These are phyloP conservation scores for Pantelozetes paolii DNA, from an alignment of 2,888 invertebrate species.

Conservation along the genomic window DNA sequence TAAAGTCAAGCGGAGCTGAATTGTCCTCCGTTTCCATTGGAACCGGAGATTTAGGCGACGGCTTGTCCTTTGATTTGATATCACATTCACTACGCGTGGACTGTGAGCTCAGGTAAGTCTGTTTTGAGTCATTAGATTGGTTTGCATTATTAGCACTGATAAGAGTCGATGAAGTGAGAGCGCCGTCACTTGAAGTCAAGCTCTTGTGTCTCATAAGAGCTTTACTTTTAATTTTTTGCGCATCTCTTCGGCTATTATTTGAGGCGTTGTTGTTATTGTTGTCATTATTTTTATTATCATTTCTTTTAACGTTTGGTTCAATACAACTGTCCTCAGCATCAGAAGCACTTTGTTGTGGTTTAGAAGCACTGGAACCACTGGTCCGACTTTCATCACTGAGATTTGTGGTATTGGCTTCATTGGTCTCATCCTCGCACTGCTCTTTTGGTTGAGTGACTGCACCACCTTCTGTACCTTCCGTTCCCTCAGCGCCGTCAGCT, in stretches of 20 bases:
- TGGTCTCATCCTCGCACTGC: constrained; percentile 14
- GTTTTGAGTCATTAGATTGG: not conserved
- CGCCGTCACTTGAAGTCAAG: constrained; percentile 28
- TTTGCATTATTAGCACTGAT: not conserved
- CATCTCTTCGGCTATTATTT: constrained; percentile 8
- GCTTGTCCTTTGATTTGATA: constrained; percentile 4
- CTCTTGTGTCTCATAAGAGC: constrained; percentile 12
- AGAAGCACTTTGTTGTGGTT: constrained; percentile 17
- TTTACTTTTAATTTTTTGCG: constrained; percentile 27
- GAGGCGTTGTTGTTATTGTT: not conserved
- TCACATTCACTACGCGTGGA: constrained; percentile 24
- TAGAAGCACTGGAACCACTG: not conserved
- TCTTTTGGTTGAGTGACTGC: not conserved
- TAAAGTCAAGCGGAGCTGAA: constrained; percentile 62
- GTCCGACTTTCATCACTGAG: constrained; percentile 5
- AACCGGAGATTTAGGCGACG: not conserved
- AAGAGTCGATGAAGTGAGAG: constrained; percentile 2
- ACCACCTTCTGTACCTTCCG: constrained; percentile 10
- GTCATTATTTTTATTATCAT: constrained; percentile 7
- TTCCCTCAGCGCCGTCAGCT: constrained; percentile 13
- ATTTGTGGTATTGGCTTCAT: constrained; percentile 2
- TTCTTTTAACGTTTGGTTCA: constrained; percentile 5
- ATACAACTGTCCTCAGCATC: constrained; percentile 26
- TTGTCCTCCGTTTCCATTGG: constrained; percentile 19
- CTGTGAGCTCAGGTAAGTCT: constrained; percentile 23